Percentiles rank a stretch among this genome's conserved stretches.
These are phyloP conservation scores for Oxyruncus cristatus DNA, from an alignment of 2,113 vertebrate genomes.

Conservation along the genomic window DNA sequence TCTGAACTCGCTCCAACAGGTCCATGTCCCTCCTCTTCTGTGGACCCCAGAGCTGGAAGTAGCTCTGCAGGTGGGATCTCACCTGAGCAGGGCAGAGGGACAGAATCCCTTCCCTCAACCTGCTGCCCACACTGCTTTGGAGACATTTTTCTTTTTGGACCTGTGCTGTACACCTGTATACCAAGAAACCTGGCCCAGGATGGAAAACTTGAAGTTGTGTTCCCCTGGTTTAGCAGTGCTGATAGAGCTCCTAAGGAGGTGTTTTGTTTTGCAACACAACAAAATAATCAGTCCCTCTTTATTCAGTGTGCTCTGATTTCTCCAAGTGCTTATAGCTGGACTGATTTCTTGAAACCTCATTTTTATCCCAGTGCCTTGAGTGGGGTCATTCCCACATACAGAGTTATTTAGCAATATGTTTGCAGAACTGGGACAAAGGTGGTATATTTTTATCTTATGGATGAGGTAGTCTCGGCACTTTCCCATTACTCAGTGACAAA, in stretches of 20 bases:
- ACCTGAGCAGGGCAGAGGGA: not conserved
- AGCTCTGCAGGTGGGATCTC: not conserved
- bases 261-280: not conserved
- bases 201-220: not conserved
- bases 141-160: not conserved
- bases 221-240: not conserved
- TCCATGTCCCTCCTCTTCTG: not conserved
- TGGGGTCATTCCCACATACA: not conserved
- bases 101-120: not conserved
- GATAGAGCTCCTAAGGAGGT: not conserved
- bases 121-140: not conserved
- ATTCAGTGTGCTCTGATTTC: not conserved
- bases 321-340: not conserved
- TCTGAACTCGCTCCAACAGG: rapidly evolving
- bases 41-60: rapidly evolving
- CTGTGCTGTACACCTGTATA: not conserved
- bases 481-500: not conserved
- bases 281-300: not conserved
- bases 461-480: not conserved
- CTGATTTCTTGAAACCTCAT: not conserved
- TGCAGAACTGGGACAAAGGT: not conserved
- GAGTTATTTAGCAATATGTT: not conserved
- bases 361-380: not conserved
- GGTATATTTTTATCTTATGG: not conserved
- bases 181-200: not conserved